phyloP scores from a whole-genome alignment of 2,797 vertebrate genomes.

The Anabacerthia variegaticeps region DNA sequence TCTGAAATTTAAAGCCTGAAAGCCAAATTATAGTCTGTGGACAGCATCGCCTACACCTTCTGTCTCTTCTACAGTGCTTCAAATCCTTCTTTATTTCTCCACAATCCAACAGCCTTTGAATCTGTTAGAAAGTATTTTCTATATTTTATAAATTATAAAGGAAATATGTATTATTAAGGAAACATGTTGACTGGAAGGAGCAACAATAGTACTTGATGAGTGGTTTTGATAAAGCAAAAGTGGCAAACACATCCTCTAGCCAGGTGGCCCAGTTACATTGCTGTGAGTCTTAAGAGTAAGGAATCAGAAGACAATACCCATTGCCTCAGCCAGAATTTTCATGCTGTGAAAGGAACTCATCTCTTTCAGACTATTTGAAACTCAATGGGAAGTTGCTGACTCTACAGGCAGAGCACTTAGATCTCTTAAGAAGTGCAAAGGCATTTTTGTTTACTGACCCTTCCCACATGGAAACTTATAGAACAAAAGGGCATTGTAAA shows the following conservation, averaged over 20 bases:
- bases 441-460: conserved; percentile 45
- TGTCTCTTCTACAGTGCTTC: neutral
- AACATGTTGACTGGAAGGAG: neutral
- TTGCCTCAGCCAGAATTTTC: neutral
- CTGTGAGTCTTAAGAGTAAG: neutral
- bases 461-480: conserved; percentile 45
- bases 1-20: neutral
- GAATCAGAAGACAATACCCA: conserved; percentile 34
- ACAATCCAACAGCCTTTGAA: neutral
- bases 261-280: neutral
- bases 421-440: conserved; percentile 49
- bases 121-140: neutral
- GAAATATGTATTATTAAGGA: neutral
- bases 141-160: neutral
- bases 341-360: conserved; percentile 45
- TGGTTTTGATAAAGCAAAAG: neutral
- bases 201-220: neutral
- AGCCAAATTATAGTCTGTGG: neutral
- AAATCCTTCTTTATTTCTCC: neutral
- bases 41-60: neutral
- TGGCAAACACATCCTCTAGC: neutral
- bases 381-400: conserved; percentile 54
- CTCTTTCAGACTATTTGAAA: conserved; percentile 48
- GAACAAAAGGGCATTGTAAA: conserved; percentile 61
- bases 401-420: conserved; percentile 22